Evolutionary conservation across 2,888 invertebrate genomes (phyloP), one percentile per base, ranked within the genome.

Genomic region (Hypena proboscidalis): DNA sequence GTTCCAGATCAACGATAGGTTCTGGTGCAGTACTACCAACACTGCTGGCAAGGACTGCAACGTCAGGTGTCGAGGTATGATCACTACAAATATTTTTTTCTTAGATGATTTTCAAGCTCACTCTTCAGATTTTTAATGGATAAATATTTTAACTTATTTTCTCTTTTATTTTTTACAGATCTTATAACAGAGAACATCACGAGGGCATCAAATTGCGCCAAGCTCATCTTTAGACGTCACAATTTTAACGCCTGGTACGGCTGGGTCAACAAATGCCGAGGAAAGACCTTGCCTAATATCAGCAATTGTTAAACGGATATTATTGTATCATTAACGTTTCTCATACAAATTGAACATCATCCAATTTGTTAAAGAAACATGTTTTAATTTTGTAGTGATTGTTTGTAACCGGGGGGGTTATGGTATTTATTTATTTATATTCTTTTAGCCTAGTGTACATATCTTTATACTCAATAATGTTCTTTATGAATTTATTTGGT

Each of bases 11-110:
- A 32, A 7, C 55, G 81, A 83, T 63, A 75, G 70, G 20, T 83
- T 79, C 60, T 89, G 85, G 85, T 89, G 87, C 66, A 77, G 67
- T 53, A 72, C 66, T 10, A 9, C 11, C 2, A 2, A n/a, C 9
- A n/a, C 13, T 4, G 7, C 6, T 2, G 11, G 9, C 14, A 26
- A 14, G 14, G 14, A 13, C 7, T 9, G 14, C 10, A 3, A 14
- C 14, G 7, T 2, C 27, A 0, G 15, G 1, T 7, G 2, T 1
- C 15, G 5, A 0, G 13, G 5, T 9, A 13, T 33, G 7, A 33
- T 33, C 21, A 40, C 11, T 4, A 8, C 3, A 14, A 2, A 10
- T 32, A 15, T 11, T 30, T 7, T 5, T n/a, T n/a, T n/a, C n/a
- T n/a, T n/a, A n/a, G n/a, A n/a, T n/a, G n/a, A n/a, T n/a, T n/a